Evolutionary conservation across 1,140 invertebrate genomes (phyloP), one percentile per base, ranked within the genome.

Genomic region (Papilio aristodemus): DNA sequence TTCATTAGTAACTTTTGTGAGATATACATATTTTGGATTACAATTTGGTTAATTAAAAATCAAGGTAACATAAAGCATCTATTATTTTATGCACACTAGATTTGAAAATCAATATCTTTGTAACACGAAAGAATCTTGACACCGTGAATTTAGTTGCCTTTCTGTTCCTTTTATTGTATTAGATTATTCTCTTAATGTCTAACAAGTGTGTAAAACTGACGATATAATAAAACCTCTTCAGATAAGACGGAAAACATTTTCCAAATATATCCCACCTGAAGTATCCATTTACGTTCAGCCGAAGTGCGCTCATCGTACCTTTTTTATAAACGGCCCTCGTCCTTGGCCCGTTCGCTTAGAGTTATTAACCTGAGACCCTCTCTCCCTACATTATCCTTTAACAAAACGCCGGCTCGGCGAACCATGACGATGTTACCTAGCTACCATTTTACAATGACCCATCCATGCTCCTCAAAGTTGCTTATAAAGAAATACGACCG

Each of bases 351-450:
- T 71, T 70, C 74, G 68, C 69, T 71, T 70, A 71, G 39, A 64
- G 60, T 64, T 64, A 64, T 64, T 64, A 64, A 64, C 60, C 71
- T 58, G 70, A 71, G 68, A 75, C 64, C 71, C 73, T 75, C 70
- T 75, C 70, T 69, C 73, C 71, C 75, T 71, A 74, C 74, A 70
- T 54, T 69, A 77, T 77, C 75, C 73, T 79, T 75, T 79, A 69
- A 68, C 46, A 43, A 66, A 70, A 70, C 59, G 39, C 67, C 63
- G 63, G 68, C 59, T 68, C 74, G 66, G 70, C 74, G 74, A 73
- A 78, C 78, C 76, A 70, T 71, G 69, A 59, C 66, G 66, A 46
- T 60, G 54, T 70, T 74, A 72, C 72, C 73, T 68, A 32, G 69
- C 60, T 69, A 72, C 73, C 74, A 74, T 17, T 73, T 36, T 69